Evolutionary conservation across 1,140 invertebrate genomes (phyloP), one percentile per base, ranked within the genome.

Genomic region (Halesus radiatus): DNA sequence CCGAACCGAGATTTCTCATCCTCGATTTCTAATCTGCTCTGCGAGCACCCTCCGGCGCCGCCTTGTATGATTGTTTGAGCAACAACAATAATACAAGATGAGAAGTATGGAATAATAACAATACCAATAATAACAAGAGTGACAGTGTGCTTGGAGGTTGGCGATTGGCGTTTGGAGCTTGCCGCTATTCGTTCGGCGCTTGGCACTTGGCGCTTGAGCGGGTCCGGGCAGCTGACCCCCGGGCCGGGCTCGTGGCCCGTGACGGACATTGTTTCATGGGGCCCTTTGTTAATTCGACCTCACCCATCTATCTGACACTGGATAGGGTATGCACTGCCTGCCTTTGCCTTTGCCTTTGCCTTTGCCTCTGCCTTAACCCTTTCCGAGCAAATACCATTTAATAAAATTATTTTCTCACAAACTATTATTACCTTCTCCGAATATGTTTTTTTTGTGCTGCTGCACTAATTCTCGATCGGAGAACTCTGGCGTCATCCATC

Each of bases 281-380:
- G 68, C 68, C 53, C 68, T 72, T 72, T 72, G 68, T 72, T 72
- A 53, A 72, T 72, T 72, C 68, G 68, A 53, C 68, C 68, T 72
- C 68, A 72, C 68, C 68, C 68, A 72, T 72, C 68, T 72, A 45
- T 72, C 45, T 72, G 16, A 26, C 10, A 13, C 37, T 45, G 37
- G 37, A 45, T 45, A 45, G 37, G 37, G 37, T 45, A 45, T 20
- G n/a, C 54, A 56, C 54, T 56, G 22, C 54, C 54, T 45, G 54
- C 26, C 52, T 18, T 52, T 45, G 54, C 26, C 52, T 18, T 29
- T 13, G 37, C 37, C 54, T 50, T 45, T 58, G 29, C 26, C 52
- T 18, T 29, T 13, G 37, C 37, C 54, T 50, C 22, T 58, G 29
- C 37, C 26, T 72, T 22, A 50, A 56, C 53, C 29, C 22, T 18